These are phyloP conservation scores for Porites cylindrica DNA, from an alignment of 92 coral and sea anemone species.

Conservation along the genomic window DNA sequence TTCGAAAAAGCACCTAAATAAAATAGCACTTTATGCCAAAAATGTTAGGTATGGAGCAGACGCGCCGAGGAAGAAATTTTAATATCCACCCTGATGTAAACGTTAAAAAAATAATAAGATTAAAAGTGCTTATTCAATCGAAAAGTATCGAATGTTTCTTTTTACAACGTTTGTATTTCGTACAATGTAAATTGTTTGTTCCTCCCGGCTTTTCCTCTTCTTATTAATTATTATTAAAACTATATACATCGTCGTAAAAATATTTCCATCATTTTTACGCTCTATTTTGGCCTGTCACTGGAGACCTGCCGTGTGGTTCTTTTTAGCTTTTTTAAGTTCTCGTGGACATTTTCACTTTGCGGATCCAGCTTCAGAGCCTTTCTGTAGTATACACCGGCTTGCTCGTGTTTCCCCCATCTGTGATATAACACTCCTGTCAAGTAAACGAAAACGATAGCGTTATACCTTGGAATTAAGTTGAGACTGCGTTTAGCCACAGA, in stretches of 20 bases:
- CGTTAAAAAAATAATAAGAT: neutral
- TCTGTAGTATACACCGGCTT: conserved; percentile 71
- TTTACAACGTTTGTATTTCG: too few species aligned
- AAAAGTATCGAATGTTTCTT: too few species aligned
- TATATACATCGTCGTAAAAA: neutral
- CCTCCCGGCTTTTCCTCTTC: too few species aligned
- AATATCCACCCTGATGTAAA: too few species aligned
- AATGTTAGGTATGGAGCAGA: neutral
- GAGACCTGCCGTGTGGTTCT: conserved; percentile 55
- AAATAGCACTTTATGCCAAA: conserved; percentile 13
- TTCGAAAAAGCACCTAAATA: conserved; percentile 13
- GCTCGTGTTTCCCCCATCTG: conserved; percentile 90
- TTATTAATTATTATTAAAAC: neutral
- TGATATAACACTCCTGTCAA: conserved; percentile 87
- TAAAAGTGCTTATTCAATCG: neutral
- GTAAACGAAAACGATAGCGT: neutral
- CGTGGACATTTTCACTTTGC: conserved; percentile 70
- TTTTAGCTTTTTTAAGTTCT: conserved; percentile 81
- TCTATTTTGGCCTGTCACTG: conserved; percentile 12
- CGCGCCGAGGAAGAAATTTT: neutral
- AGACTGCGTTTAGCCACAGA: too few species aligned
- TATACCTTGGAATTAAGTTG: too few species aligned
- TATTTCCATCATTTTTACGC: neutral
- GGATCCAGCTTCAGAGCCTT: conserved; percentile 83
- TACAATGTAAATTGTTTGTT: too few species aligned